Evolutionary conservation across 2,113 vertebrate species (phyloP), one percentile per base, ranked within the genome.

Genomic region (Megaceryle torquata): DNA sequence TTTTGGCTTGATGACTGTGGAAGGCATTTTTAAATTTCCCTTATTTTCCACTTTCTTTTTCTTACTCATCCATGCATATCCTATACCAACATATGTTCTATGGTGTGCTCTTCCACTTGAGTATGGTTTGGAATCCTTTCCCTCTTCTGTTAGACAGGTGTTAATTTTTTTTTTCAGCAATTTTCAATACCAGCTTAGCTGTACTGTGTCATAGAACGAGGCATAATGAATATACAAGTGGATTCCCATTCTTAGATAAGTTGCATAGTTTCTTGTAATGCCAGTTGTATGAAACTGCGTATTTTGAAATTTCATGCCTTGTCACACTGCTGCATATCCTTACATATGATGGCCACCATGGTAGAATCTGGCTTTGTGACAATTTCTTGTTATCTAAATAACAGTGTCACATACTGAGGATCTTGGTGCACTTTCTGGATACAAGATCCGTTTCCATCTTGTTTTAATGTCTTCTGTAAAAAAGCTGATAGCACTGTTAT

Each of bases 271-370:
- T 74, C 46, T 61, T 43, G 19, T 15, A 48, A 35, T 24, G 41
- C 6, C 54, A 63, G 3, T 29, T 81, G 25, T 33, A 61, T 29
- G 26, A 43, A 75, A 56, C 25, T 5, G 20, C 31, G 31, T 13
- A 63, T 39, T 63, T 56, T 63, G 29, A 37, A 75, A 54, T 48
- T 21, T 41, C 60, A 41, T 48, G 29, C 35, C 29, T 41, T 75
- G 54, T 16, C 25, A 60, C 46, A 28, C 21, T 41, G 29, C 24
- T 75, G 31, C 26, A 31, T 41, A 28, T 28, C 25, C 35, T 78
- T 59, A 59, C 13, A 33, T 13, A 43, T 0, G 2, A 37, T 16
- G 21, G 35, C 17, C n/a, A 64, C 0, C 1, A 28, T 6, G 16
- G 33, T 10, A 74, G 53, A 41, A 61, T 43, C 48, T 25, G 28